Percentiles rank a stretch among this genome's conserved stretches.
Conservation (phyloP, 2,888 invertebrate genomes). For the Folsomia candida region DNA sequence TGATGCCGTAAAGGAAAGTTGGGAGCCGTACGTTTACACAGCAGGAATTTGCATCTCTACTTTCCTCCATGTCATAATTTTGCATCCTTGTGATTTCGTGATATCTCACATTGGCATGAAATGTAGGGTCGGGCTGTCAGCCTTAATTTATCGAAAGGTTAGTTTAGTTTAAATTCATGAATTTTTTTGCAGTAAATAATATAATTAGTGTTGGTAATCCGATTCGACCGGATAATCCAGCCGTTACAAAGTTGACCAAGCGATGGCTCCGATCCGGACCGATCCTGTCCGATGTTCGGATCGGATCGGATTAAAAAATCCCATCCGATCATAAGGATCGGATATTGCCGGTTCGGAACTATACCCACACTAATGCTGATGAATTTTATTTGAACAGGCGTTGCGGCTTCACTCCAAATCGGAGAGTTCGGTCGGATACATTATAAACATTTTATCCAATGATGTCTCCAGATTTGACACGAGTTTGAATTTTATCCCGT, state of each 20-base stretch:
- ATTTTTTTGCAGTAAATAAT: too few relatives aligned
- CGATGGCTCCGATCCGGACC: too few relatives aligned
- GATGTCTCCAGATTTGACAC: conserved; percentile 91
- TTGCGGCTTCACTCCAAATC: conserved; percentile 63
- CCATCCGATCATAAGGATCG: too few relatives aligned
- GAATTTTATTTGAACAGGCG: too few relatives aligned
- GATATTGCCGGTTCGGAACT: too few relatives aligned
- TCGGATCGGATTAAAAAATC: too few relatives aligned
- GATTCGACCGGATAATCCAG: too few relatives aligned
- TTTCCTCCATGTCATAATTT: conserved; percentile 70
- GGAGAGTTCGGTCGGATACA: conserved; percentile 84
- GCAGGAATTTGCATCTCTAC: conserved; percentile 53
- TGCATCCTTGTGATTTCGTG: conserved; percentile 86
- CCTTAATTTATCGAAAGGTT: conserved; percentile 80
- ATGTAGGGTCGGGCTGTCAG: conserved; percentile 75
- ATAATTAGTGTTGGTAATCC: too few relatives aligned
- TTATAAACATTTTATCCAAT: conserved; percentile 89
- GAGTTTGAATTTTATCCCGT: conserved; percentile 82
- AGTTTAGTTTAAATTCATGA: too few relatives aligned
- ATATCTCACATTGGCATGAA: conserved; percentile 79
- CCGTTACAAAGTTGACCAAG: too few relatives aligned
- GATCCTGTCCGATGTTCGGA: too few relatives aligned
- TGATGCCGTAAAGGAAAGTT: conserved; percentile 18
- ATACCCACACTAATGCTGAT: too few relatives aligned
- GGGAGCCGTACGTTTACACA: conserved; percentile 42